phyloP scores from a whole-genome alignment of 2,888 invertebrate species.

The Zaprionus lineosus region DNA sequence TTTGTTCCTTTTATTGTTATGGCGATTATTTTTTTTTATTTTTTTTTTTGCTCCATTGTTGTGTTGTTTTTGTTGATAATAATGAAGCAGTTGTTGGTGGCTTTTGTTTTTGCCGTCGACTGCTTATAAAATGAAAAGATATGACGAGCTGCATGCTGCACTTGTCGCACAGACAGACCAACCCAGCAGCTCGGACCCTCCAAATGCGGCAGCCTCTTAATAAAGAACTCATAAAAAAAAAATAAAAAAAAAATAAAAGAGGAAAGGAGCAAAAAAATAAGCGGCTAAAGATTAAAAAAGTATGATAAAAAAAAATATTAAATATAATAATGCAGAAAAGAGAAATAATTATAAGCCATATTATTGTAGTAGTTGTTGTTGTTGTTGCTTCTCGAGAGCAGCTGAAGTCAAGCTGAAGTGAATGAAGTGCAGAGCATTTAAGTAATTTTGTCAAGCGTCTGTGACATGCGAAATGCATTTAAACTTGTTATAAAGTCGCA shows the following conservation, averaged over 20 bases:
- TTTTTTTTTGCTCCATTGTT: slow-evolving; percentile 20
- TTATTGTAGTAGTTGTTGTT: too few species aligned
- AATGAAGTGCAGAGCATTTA: slow-evolving; percentile 44
- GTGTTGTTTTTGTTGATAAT: slow-evolving; percentile 28
- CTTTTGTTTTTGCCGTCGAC: slow-evolving; percentile 57
- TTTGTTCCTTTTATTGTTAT: slow-evolving; percentile 13
- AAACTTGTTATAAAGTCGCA: slow-evolving; percentile 75
- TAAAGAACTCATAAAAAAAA: slow-evolving; percentile 11
- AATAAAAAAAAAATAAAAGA: slow-evolving; percentile 26
- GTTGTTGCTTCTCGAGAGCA: not conserved
- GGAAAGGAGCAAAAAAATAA: slow-evolving; percentile 29
- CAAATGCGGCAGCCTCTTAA: slow-evolving; percentile 19
- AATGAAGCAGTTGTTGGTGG: slow-evolving; percentile 29
- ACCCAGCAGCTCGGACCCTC: not conserved
- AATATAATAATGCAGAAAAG: slow-evolving; percentile 7
- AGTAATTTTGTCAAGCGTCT: slow-evolving; percentile 56
- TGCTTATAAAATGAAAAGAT: slow-evolving; percentile 45
- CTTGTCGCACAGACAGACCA: slow-evolving; percentile 16
- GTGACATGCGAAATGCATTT: slow-evolving; percentile 74
- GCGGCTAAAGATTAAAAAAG: slow-evolving; percentile 22
- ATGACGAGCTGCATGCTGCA: slow-evolving; percentile 8
- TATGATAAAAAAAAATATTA: not conserved
- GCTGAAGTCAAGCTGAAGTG: slow-evolving; percentile 40
- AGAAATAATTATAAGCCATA: slow-evolving; percentile 64
- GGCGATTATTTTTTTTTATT: slow-evolving; percentile 6